Percentiles rank a stretch among this genome's conserved stretches.
Evolutionary conservation across 2,797 vertebrate genomes (phyloP).

Genomic region (Xenops minutus): DNA sequence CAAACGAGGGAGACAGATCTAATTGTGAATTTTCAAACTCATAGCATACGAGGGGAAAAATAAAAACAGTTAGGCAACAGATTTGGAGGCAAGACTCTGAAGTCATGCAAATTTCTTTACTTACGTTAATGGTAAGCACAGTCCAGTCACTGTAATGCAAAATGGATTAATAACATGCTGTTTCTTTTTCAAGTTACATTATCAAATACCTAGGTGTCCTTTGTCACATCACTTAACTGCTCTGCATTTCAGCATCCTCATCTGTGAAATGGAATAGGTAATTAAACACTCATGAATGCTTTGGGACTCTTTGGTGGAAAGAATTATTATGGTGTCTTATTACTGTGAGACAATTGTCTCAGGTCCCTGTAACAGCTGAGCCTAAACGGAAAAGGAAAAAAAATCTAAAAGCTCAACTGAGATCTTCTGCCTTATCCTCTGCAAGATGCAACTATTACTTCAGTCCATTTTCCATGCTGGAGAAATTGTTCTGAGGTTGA

Average conservation of each 20-base stretch:
- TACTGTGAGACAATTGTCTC: conserved; percentile 64
- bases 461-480: background rate
- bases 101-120: background rate
- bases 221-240: conserved; percentile 69
- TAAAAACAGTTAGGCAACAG: background rate
- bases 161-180: conserved; percentile 32
- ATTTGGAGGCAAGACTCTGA: background rate
- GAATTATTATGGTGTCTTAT: conserved; percentile 69
- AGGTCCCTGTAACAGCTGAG: conserved; percentile 68
- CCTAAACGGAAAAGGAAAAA: conserved; percentile 47
- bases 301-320: conserved; percentile 68
- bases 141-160: background rate
- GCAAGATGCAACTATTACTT: conserved; percentile 29
- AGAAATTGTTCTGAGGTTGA: background rate
- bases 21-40: background rate
- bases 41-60: background rate
- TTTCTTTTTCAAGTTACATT: conserved; percentile 58
- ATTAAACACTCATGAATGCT: conserved; percentile 70
- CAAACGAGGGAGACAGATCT: background rate
- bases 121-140: background rate
- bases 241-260: conserved; percentile 65
- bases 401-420: conserved; percentile 30
- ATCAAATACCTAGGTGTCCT: conserved; percentile 59
- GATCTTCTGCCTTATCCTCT: conserved; percentile 6
- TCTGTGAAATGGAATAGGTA: conserved; percentile 67